Conservation (phyloP, 2,797 vertebrate genomes). For the Clarias platycephalus region DNA sequence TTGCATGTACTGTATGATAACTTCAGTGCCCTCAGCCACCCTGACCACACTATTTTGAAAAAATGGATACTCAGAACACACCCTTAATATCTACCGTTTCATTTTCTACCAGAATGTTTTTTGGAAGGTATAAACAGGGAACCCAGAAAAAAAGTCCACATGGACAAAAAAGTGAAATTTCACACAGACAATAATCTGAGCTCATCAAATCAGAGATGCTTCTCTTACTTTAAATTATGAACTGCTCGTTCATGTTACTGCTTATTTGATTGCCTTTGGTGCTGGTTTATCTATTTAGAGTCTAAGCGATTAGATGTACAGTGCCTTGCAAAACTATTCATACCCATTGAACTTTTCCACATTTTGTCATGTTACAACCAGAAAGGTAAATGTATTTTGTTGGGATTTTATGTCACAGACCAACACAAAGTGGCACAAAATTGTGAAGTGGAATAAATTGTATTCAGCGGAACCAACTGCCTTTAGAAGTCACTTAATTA, state of each 20-base stretch:
- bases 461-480: too few relatives aligned
- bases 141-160: neutral
- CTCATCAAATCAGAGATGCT: neutral
- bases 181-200: neutral
- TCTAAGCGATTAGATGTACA: neutral
- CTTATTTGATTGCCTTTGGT: neutral
- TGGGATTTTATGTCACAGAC: too few relatives aligned
- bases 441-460: too few relatives aligned
- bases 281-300: neutral
- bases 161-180: neutral
- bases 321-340: too few relatives aligned
- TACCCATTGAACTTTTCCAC: too few relatives aligned
- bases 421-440: too few relatives aligned
- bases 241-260: neutral
- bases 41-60: neutral
- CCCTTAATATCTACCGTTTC: neutral
- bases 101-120: neutral
- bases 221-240: neutral
- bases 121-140: neutral
- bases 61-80: neutral
- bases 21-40: neutral
- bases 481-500: too few relatives aligned
- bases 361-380: too few relatives aligned
- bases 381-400: too few relatives aligned
- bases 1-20: neutral